phyloP scores from a whole-genome alignment of 2,888 invertebrate genomes.

The Macrosoma leucophasiata region DNA sequence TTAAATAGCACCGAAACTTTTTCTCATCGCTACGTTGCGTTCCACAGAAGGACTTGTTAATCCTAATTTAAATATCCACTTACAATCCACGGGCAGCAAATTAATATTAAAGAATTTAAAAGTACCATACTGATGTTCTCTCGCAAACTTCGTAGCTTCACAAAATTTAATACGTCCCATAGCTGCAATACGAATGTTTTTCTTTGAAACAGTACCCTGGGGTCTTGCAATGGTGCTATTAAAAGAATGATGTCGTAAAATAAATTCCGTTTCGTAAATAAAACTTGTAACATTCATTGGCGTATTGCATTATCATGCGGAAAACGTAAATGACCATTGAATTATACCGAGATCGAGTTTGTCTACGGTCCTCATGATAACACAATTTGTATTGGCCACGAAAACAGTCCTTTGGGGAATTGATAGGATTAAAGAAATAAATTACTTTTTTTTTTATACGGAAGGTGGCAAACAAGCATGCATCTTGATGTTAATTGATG shows the following conservation, averaged over 20 bases:
- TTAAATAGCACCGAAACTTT: too few species aligned
- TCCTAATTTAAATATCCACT: too few species aligned
- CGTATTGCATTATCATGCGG: constrained; percentile 7
- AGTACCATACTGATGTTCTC: constrained; percentile 39
- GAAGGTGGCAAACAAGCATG: too few species aligned
- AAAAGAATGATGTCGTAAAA: constrained; percentile 59
- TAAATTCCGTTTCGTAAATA: constrained; percentile 43
- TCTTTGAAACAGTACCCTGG: constrained; percentile 54
- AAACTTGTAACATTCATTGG: constrained; percentile 29
- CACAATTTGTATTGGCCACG: too few species aligned
- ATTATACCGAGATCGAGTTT: constrained; percentile 8
- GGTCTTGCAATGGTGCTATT: constrained; percentile 47
- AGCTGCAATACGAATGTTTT: constrained; percentile 60
- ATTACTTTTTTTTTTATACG: too few species aligned
- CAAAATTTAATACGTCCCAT: constrained; percentile 65
- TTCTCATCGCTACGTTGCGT: too few species aligned
- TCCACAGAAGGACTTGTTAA: too few species aligned
- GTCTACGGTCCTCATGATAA: constrained; percentile 9
- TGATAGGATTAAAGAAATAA: too few species aligned
- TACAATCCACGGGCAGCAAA: too few species aligned
- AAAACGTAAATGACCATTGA: neutral
- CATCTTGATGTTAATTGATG: too few species aligned
- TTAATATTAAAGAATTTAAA: constrained; percentile 31
- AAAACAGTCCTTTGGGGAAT: too few species aligned
- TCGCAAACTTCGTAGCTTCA: constrained; percentile 48